Percentiles rank a stretch among this genome's conserved stretches.
Conservation (phyloP, 2,888 invertebrate species). For the Eucera pruinosa region DNA sequence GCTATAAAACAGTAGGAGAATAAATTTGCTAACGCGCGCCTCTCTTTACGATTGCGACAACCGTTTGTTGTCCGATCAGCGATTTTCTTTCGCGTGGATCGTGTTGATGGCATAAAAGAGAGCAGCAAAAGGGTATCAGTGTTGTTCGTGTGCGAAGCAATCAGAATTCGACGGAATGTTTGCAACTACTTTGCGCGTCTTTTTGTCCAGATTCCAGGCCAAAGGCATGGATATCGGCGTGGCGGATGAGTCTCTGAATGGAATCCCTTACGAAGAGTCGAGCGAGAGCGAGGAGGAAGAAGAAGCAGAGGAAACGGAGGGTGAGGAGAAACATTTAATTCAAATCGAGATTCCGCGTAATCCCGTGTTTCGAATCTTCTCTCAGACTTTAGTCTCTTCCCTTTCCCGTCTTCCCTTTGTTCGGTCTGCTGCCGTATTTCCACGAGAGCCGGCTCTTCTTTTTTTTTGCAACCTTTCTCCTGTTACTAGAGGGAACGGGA, state of each 20-base stretch:
- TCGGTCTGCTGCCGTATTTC: not conserved
- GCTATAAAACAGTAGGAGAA: constrained; percentile 5
- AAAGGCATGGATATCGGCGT: constrained; percentile 93
- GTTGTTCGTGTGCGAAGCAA: constrained; percentile 12
- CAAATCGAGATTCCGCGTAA: constrained; percentile 21
- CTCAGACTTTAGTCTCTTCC: not conserved
- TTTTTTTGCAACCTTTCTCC: constrained; percentile 11
- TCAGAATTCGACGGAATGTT: constrained; percentile 47
- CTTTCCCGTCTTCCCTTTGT: not conserved
- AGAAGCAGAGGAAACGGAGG: constrained; percentile 84
- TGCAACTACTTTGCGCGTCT: constrained; percentile 56
- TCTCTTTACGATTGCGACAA: constrained; percentile 4
- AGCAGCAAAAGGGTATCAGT: not conserved
- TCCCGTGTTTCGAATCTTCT: not conserved
- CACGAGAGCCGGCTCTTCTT: constrained; percentile 8
- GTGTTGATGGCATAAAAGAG: not conserved
- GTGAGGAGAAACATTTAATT: constrained; percentile 62
- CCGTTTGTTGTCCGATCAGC: constrained; percentile 14
- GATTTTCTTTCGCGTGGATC: not conserved
- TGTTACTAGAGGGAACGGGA: not conserved
- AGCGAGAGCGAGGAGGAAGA: constrained; percentile 89
- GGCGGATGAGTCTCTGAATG: constrained; percentile 90
- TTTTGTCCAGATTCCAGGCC: constrained; percentile 89
- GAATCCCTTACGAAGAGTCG: constrained; percentile 89
- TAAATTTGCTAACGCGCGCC: constrained; percentile 22